Percentiles rank a stretch among this genome's conserved stretches.
Conservation (phyloP, 2,113 vertebrate species). For the Melanerpes aurifrons region DNA sequence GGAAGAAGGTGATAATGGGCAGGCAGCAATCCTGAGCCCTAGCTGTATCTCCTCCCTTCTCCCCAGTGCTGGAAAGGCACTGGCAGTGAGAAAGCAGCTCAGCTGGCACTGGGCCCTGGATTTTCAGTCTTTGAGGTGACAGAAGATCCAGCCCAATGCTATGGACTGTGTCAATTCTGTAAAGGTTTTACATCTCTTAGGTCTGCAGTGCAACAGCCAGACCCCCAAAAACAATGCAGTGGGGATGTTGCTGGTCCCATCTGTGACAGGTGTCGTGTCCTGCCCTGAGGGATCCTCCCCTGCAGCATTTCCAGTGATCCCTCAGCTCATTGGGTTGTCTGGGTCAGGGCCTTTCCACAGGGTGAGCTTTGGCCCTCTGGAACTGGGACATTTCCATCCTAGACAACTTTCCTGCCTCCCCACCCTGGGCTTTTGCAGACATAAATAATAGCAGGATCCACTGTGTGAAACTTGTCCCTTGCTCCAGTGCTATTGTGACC, state of each 20-base stretch:
- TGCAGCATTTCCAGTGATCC: not conserved
- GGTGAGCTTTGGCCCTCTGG: not conserved
- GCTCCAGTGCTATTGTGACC: not conserved
- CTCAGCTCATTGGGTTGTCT: not conserved
- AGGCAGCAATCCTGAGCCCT: not conserved
- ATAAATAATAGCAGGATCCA: not conserved
- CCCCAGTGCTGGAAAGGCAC: not conserved
- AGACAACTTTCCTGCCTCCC: not conserved
- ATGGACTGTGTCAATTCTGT: accelerated
- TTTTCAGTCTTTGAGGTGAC: not conserved
- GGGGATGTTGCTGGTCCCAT: not conserved
- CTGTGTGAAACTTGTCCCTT: accelerated
- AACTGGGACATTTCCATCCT: not conserved
- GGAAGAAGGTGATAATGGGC: not conserved
- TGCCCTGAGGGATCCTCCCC: not conserved
- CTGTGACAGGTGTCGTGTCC: accelerated
- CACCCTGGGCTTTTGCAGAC: not conserved
- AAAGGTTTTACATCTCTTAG: not conserved
- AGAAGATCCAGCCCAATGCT: not conserved
- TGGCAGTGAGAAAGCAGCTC: not conserved
- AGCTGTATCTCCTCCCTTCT: accelerated
- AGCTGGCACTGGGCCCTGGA: not conserved
- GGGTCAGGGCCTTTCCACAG: not conserved
- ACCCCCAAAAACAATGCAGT: not conserved
- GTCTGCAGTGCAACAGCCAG: not conserved